Percentiles rank a stretch among this genome's conserved stretches.
Evolutionary conservation across 2,113 vertebrate species (phyloP).

Genomic region (Clupea harengus): DNA sequence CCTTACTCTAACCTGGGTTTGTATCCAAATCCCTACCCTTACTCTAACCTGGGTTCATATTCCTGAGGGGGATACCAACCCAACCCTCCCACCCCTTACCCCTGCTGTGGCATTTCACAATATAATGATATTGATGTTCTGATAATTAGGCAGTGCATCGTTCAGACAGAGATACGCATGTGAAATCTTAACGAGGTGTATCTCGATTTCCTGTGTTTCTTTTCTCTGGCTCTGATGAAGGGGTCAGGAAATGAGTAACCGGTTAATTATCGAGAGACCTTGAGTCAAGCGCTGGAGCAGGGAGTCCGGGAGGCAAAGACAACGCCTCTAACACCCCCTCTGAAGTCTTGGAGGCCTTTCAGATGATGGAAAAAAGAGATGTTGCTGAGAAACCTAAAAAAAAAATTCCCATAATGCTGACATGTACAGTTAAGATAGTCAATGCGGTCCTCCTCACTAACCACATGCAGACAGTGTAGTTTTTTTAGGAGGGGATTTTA

Average conservation of each 20-base stretch:
- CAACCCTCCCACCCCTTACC: too few relatives aligned
- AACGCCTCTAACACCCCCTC: neutral
- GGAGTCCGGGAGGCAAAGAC: neutral
- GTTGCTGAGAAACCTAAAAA: neutral
- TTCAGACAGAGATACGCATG: too few relatives aligned
- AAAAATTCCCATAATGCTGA: neutral
- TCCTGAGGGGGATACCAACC: too few relatives aligned
- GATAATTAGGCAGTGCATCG: too few relatives aligned
- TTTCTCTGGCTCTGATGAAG: neutral
- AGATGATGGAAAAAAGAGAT: neutral
- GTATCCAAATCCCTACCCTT: too few relatives aligned
- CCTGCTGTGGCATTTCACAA: too few relatives aligned
- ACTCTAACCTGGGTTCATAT: too few relatives aligned
- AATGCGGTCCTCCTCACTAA: too few relatives aligned
- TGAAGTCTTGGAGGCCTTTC: neutral
- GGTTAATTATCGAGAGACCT: neutral
- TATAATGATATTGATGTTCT: too few relatives aligned
- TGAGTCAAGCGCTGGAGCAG: neutral
- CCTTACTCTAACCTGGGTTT: too few relatives aligned
- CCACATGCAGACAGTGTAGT: neutral
- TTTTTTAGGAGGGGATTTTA: neutral
- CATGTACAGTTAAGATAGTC: neutral
- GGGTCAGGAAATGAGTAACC: neutral
- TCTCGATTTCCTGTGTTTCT: neutral
- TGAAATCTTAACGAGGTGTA: too few relatives aligned